Percentiles rank a stretch among this genome's conserved stretches.
Evolutionary conservation across 2,888 invertebrate species (phyloP).

Genomic region (Ichneumoninae sp.): DNA sequence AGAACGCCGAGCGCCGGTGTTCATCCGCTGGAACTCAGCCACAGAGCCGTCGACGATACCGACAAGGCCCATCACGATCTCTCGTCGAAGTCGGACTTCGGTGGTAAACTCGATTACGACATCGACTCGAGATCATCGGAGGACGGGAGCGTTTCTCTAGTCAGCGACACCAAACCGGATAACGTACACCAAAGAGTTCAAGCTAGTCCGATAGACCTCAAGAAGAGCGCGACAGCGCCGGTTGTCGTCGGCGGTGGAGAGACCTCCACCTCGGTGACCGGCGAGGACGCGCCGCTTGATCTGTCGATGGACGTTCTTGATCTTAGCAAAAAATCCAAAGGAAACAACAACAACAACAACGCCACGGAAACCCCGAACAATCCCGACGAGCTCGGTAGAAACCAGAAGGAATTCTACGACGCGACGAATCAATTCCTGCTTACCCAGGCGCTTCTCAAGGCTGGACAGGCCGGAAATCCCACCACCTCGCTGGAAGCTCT

Average conservation of each 20-base stretch:
- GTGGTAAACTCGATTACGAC: slow-evolving; percentile 84
- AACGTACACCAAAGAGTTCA: slow-evolving; percentile 79
- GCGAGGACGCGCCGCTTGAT: slow-evolving; percentile 87
- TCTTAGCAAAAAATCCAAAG: slow-evolving; percentile 89
- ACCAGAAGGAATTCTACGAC: slow-evolving; percentile 77
- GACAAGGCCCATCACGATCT: slow-evolving; percentile 69
- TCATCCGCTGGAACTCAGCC: slow-evolving; percentile 72
- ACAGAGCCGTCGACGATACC: slow-evolving; percentile 68
- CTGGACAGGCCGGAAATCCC: slow-evolving; percentile 78
- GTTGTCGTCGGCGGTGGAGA: slow-evolving; percentile 48
- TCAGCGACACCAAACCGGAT: slow-evolving; percentile 80
- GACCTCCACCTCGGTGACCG: slow-evolving; percentile 36
- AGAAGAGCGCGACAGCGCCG: slow-evolving; percentile 65
- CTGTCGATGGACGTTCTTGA: slow-evolving; percentile 92
- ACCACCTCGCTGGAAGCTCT: slow-evolving; percentile 77
- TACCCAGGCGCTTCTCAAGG: slow-evolving; percentile 88
- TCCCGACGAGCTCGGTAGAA: slow-evolving; percentile 64
- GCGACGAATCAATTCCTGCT: slow-evolving; percentile 86
- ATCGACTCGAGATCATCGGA: slow-evolving; percentile 78
- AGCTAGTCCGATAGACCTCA: slow-evolving; percentile 80
- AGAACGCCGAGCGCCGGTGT: slow-evolving; percentile 52
- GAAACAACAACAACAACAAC: neutral
- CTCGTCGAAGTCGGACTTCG: slow-evolving; percentile 70
- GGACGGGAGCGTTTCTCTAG: slow-evolving; percentile 80
- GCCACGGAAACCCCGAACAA: slow-evolving; percentile 42